Conservation (phyloP, 2,113 vertebrate species). For the Elachura formosa region DNA sequence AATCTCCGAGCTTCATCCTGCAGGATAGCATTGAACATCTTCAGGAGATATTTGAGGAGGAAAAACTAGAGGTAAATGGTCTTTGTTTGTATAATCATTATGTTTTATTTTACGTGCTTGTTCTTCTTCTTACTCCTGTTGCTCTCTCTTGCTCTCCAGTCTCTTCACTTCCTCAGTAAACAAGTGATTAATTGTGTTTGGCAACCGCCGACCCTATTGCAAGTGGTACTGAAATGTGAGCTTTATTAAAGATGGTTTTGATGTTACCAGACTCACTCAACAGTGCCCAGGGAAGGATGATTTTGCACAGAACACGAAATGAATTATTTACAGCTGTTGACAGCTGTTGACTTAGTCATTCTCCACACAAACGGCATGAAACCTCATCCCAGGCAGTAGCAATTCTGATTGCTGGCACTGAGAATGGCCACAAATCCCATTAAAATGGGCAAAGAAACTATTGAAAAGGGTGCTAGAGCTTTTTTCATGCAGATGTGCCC, state of each 20-base stretch:
- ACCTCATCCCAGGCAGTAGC: background rate
- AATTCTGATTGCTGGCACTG: rapidly evolving
- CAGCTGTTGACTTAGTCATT: background rate
- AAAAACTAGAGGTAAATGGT: background rate
- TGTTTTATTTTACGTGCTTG: background rate
- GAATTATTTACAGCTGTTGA: background rate
- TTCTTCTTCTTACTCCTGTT: background rate
- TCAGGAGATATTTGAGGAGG: background rate
- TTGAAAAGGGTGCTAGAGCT: rapidly evolving
- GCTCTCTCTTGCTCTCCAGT: background rate
- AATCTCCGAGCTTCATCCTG: background rate
- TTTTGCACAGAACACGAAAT: background rate
- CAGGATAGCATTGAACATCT: background rate
- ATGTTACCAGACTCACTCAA: background rate
- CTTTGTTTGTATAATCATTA: background rate
- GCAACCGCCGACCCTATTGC: background rate
- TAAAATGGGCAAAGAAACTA: background rate
- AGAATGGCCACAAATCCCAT: background rate
- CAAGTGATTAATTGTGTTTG: background rate
- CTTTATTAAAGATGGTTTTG: background rate
- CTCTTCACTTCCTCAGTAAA: background rate
- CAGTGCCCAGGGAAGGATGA: background rate
- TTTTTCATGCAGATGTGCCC: background rate
- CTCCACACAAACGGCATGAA: no score
- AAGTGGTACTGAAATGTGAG: background rate